Base-by-base conservation (phyloP, 2,797 vertebrate species). In the Pelobates cultripes region DNA sequence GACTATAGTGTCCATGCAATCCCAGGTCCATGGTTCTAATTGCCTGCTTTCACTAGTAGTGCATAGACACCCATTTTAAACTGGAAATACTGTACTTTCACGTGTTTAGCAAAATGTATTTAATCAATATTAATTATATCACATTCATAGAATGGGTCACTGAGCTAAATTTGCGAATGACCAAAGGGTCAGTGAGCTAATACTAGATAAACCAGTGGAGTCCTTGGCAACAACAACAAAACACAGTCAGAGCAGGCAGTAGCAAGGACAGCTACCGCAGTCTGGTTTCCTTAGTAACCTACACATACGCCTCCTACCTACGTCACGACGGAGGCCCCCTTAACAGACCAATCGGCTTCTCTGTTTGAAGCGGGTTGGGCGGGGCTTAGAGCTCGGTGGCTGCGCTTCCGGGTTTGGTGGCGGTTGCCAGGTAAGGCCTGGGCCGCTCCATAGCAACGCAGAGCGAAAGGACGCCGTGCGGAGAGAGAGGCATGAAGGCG, bases 351-450 rank as follows among this genome's bases (percentile, higher is more conserved):
- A 78, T 73, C 14, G 41, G 2, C 17, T 42, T 41, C 51, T 10
- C 28, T 60, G 44, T 69, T 71, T 73, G 63, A 73, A 72, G 61
- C 14, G 41, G 17, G 41, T 47, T 57, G 69, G 81, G 81, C 60
- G 81, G 72, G 60, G 81, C 17, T 15, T 55, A 51, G 5, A 47
- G 7, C 28, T 83, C 75, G 75, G 75, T 73, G 70, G 75, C 81
- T 78, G 69, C 61, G 81, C 75, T 83, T 83, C 81, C 81, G 81
- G 81, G 70, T 83, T 83, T 78, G 61, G 63, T 77, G 64, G 75
- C 75, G 70, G 81, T 83, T 83, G 81, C 81, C 75, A 83, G 75
- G 81, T 75, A 70, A 83, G 81, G 81, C 75, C 81, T 78, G 81
- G 75, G 75, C 75, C 75, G 75, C 81, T 77, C 63, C 81, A 83